phyloP scores from a whole-genome alignment of 1,140 invertebrate genomes.

The Drosophila erecta region DNA sequence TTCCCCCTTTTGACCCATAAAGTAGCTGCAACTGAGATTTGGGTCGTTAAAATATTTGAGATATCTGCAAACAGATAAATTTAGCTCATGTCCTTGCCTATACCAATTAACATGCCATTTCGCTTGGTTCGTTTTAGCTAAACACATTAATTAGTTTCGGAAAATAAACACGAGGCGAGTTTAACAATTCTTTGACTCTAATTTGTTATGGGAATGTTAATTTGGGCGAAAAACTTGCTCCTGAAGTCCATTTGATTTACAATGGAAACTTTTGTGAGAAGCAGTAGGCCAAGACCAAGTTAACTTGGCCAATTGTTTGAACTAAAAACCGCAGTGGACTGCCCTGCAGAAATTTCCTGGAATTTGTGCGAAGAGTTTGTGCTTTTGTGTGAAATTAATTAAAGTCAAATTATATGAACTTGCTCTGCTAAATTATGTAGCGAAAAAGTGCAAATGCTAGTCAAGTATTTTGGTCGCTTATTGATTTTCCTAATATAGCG shows the following conservation, averaged over 20 bases:
- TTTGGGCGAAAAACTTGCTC: slow-evolving; percentile 60
- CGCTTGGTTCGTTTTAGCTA: slow-evolving; percentile 1
- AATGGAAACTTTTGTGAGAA: slow-evolving; percentile 55
- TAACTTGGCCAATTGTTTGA: slow-evolving; percentile 68
- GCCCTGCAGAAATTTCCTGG: slow-evolving; percentile 21
- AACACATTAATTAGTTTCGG: slow-evolving; percentile 65
- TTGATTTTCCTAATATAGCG: background rate
- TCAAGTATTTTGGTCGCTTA: background rate
- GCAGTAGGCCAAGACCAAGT: slow-evolving; percentile 47
- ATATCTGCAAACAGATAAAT: no score
- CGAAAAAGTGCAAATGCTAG: background rate
- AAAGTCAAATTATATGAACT: slow-evolving; percentile 57
- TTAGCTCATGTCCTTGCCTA: no score
- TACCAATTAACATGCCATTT: slow-evolving; percentile 9
- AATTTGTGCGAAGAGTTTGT: slow-evolving; percentile 49
- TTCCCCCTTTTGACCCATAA: background rate
- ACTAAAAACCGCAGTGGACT: slow-evolving; percentile 31
- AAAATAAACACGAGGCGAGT: slow-evolving; percentile 29
- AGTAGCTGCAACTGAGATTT: background rate
- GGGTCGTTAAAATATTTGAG: background rate
- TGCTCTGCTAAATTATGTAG: slow-evolving; percentile 8
- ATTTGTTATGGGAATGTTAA: slow-evolving; percentile 64
- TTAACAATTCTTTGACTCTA: slow-evolving; percentile 4
- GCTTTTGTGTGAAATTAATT: slow-evolving; percentile 65
- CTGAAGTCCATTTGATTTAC: slow-evolving; percentile 69